Base-by-base conservation (phyloP, 2,113 vertebrate genomes). In the Nannobrachium achirus region DNA sequence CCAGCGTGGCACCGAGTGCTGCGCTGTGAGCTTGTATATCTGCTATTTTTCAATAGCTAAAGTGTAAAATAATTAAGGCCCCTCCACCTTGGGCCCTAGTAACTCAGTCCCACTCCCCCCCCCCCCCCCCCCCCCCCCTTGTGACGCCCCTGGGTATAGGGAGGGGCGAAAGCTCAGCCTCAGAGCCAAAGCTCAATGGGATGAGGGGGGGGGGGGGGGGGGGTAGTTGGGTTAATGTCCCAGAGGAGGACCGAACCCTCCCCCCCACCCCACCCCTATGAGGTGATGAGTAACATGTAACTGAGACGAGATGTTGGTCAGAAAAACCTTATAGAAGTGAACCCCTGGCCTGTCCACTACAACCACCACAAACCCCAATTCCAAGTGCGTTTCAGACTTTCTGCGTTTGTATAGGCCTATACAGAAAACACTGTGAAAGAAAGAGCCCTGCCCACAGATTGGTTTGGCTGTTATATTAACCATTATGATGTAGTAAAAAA, bases 251-350 rank as follows among this genome's bases (percentile, higher is more conserved):
- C 44, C 58, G 61, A 69, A 78, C 75, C 73, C 57, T 62, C 55
- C 10, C 46, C 63, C 77, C 44, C 77, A 78, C 75, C 73, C 57
- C 62, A 51, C 10, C 46, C 60, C 77, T 76, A 74, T 59, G 68
- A 80, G 56, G 56, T 79, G 71, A 77, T 63, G 80, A 80, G 61
- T 62, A 71, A 51, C 59, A 0, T 44, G 58, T 49, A 62, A 61
- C 8, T 56, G 66, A 57, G 18, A 11, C 42, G 18, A 53, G 41
- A 61, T 46, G 51, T 33, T 45, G 46, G 25, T 73, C 63, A 41
- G 50, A 61, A 57, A 49, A 25, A 56, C 39, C 14, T 33, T 5
- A 16, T 9, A n/a, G n/a, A 48, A 6, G 11, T 57, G 25, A 19
- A 46, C 46, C 4, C 16, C 48, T 68, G 63, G 38, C 13, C 25